Base-by-base conservation (phyloP, 1,140 invertebrate genomes). In the Drepana arcuata region DNA sequence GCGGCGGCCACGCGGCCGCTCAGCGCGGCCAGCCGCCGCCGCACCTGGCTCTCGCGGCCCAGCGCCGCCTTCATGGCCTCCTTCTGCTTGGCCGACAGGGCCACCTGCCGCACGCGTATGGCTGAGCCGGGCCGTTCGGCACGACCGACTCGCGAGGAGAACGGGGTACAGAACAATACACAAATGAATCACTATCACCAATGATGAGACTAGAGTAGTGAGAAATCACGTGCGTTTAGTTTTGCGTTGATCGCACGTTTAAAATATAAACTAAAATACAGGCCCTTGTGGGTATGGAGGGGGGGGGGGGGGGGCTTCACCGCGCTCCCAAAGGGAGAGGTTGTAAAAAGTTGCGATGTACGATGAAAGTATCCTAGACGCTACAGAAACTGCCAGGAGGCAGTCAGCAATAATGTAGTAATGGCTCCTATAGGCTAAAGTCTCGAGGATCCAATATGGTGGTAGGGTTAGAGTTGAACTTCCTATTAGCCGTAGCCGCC, bases 11-110 rank as follows among this genome's bases (percentile, higher is more conserved):
- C 84, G 32, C 87, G 86, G 2, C 72, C 52, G 69, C 92, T 87
- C 28, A 95, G 62, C 75, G 90, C 6, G n/a, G 6, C 10, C 5
- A 97, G 66, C 44, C 86, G 83, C 23, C 88, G 82, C 49, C 93
- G 86, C 26, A 95, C 93, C 0, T 85, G 86, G 39, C 86, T 86
- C 78, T 99, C 98, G 58, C 96, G 97, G 18, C 92, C 88, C 9
- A 93, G 85, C 72, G 99, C 95, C 13, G 88, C 86, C 66, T 93
- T 95, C 9, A 98, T 88, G 5, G 91, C 90, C 82, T 99, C 96
- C 71, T 96, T 92, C 72, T 99, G 97, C 79, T 98, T 98, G 7
- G 93, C 90, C 1, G 93, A 93, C 16, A 77, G 35, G 3, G 66
- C 63, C 10, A 63, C 63, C 77, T 81, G 35, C n/a, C n/a, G n/a